Evolutionary conservation across 2,797 vertebrate species (phyloP), one percentile per base, ranked within the genome.

Genomic region (Schizopygopsis malacanthus): DNA sequence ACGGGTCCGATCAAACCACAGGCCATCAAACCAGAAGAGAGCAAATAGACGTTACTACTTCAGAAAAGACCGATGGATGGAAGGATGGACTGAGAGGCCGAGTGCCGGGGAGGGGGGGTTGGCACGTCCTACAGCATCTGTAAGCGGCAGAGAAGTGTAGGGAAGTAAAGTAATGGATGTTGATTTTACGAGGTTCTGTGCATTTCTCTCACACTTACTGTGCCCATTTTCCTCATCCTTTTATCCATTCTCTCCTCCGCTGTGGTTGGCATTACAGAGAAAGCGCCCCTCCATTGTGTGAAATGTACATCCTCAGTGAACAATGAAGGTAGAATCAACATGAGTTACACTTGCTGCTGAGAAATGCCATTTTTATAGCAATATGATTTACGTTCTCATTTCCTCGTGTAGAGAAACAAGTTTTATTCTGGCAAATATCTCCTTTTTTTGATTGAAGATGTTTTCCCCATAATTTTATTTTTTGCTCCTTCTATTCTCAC

Each of bases 1-100:
- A 99, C 98, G 91, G 98, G 98, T 94, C 98, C 98, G 92, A 99
- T 99, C 90, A 99, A 99, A 93, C 98, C 98, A 87, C 98, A 99
- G 95, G 97, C 98, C 87, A 98, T 99, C 94, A 99, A 99, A 95
- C 97, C 98, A 0, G 98, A 99, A 92, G 98, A 99, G 93, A 95
- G 98, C 92, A 99, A 99, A 94, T 99, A 93, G 92, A 45, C 3
- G 1, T 52, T 8, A 4, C 39, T 56, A 28, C 70, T 73, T 79
- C 13, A 39, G 76, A 56, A 71, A 81, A 25, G 76, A 63, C 70
- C 25, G 25, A 85, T 20, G 41, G 87, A 83, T 81, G 9, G 52
- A 78, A 33, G 63, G n/a, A 75, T 70, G 81, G 81, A 86, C 76
- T 37, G 78, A 81, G 63, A 67, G 63, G 28, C 41, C 56, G 41